Evolutionary conservation across 2,888 invertebrate genomes (phyloP).

Genomic region (Philereme transversata): DNA sequence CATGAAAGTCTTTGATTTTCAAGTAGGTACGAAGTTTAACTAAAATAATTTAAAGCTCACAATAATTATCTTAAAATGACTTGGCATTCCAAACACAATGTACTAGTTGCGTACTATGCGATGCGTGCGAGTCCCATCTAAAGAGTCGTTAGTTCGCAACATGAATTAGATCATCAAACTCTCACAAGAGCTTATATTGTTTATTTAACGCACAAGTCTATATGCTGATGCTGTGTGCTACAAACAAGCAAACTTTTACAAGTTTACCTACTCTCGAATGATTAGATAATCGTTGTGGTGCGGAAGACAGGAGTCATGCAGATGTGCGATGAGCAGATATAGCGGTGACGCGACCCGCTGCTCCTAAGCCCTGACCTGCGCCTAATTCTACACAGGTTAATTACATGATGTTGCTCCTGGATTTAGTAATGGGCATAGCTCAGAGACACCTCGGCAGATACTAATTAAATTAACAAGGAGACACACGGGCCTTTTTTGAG

Average conservation of each 20-base stretch:
- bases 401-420: conserved; percentile 10
- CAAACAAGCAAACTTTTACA: background rate
- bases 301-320: conserved; percentile 21
- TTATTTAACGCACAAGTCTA: background rate
- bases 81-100: too few relatives aligned
- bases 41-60: too few relatives aligned
- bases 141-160: background rate
- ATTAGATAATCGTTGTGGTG: conserved; percentile 20
- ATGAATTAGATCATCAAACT: conserved; percentile 6
- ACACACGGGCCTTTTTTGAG: conserved; percentile 6
- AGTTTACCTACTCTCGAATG: background rate
- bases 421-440: conserved; percentile 18
- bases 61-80: too few relatives aligned
- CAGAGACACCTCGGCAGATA: conserved; percentile 20
- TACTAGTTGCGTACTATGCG: too few relatives aligned
- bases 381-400: conserved; percentile 14
- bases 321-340: conserved; percentile 33
- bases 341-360: conserved; percentile 42
- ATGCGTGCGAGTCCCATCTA: background rate
- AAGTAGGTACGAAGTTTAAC: too few relatives aligned
- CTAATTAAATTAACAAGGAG: conserved; percentile 15
- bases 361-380: conserved; percentile 41
- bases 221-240: conserved; percentile 3
- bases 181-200: conserved; percentile 4
- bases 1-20: too few relatives aligned